Percentiles rank a stretch among this genome's conserved stretches.
phyloP scores from a whole-genome alignment of 2,113 vertebrate species.

The Leptobrachium ailaonicum region DNA sequence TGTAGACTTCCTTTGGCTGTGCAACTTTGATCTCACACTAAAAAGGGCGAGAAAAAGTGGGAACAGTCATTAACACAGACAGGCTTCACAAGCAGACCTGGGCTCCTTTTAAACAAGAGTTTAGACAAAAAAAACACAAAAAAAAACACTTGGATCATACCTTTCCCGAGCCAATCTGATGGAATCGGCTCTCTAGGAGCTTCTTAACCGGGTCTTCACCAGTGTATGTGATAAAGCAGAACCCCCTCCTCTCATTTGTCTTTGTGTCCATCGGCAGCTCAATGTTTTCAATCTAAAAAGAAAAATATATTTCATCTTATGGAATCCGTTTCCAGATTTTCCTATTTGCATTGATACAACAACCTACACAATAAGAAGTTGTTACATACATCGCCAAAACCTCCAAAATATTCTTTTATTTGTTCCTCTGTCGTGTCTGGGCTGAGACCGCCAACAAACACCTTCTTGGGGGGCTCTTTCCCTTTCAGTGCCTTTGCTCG shows the following conservation, averaged over 20 bases:
- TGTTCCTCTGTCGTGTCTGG: slow-evolving; percentile 86
- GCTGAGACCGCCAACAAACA: slow-evolving; percentile 85
- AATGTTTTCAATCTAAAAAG: slow-evolving; percentile 80
- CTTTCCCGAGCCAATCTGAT: slow-evolving; percentile 88
- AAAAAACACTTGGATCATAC: slow-evolving; percentile 54
- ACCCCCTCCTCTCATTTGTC: slow-evolving; percentile 85
- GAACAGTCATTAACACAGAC: not conserved
- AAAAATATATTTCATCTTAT: no score
- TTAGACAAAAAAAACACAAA: not conserved
- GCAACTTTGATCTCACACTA: slow-evolving; percentile 91
- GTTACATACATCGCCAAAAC: slow-evolving; percentile 75
- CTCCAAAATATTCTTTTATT: slow-evolving; percentile 85
- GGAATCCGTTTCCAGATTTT: no score
- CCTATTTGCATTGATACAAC: no score
- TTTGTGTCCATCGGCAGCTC: slow-evolving; percentile 88
- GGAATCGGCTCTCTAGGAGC: slow-evolving; percentile 85
- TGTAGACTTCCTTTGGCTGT: slow-evolving; percentile 87
- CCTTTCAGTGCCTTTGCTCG: slow-evolving; percentile 85
- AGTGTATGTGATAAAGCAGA: slow-evolving; percentile 85
- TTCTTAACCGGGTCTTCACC: slow-evolving; percentile 87
- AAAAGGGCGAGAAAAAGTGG: slow-evolving; percentile 15
- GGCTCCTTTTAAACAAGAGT: not conserved
- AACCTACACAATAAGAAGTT: no score
- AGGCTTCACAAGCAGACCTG: not conserved
- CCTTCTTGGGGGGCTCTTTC: slow-evolving; percentile 85